Conservation (phyloP, 2,888 invertebrate genomes). For the Colletes collaris region DNA sequence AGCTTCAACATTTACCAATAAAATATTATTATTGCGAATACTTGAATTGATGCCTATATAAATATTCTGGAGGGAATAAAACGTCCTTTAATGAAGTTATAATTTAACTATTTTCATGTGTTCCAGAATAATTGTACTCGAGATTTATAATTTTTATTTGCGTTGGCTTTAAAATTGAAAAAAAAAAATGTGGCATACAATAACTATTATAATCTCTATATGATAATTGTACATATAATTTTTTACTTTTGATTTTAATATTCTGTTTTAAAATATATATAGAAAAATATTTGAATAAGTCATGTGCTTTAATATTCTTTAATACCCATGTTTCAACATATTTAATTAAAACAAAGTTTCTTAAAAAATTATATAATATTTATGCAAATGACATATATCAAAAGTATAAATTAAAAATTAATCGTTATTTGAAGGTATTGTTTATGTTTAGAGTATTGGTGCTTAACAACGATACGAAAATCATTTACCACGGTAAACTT, state of each 20-base stretch:
- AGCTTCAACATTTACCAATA: constrained; percentile 58
- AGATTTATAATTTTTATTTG: constrained; percentile 23
- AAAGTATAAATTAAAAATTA: constrained; percentile 3
- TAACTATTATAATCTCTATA: constrained; percentile 28
- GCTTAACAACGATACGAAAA: not conserved
- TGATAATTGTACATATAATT: constrained; percentile 38
- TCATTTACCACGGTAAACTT: constrained; percentile 88
- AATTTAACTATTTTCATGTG: constrained; percentile 26
- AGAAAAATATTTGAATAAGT: constrained; percentile 32
- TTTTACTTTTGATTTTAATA: constrained; percentile 36
- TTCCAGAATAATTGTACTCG: constrained; percentile 29
- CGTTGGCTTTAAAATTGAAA: constrained; percentile 8
- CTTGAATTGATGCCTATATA: constrained; percentile 24
- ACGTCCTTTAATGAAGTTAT: constrained; percentile 17
- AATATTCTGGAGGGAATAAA: constrained; percentile 22
- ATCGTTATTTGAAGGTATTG: not conserved
- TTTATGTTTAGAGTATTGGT: not conserved
- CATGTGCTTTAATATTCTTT: constrained; percentile 19
- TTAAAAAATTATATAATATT: constrained; percentile 10
- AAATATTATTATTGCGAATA: constrained; percentile 44
- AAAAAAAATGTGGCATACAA: constrained; percentile 10
- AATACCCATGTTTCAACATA: constrained; percentile 10
- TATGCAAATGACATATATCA: not conserved
- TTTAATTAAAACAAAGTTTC: constrained; percentile 15
- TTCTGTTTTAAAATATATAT: constrained; percentile 33